These are phyloP conservation scores for Chitala chitala DNA, from an alignment of 2,113 vertebrate species.

Conservation along the genomic window DNA sequence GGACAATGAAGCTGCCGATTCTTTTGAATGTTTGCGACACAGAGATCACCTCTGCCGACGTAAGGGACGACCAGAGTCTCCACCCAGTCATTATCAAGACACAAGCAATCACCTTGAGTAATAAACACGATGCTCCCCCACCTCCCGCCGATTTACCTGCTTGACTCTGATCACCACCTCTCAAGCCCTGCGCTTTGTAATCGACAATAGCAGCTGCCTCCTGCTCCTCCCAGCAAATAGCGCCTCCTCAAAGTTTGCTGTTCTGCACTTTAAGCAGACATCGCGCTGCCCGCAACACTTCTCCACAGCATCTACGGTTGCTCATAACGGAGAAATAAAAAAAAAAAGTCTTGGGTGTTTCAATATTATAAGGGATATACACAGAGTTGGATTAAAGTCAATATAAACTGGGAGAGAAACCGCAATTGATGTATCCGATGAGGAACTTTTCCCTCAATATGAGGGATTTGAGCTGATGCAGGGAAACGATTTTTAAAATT, in stretches of 20 bases:
- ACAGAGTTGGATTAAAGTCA: background rate
- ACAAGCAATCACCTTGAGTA: conserved; percentile 27
- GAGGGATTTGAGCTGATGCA: conserved; percentile 48
- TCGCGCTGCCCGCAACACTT: conserved; percentile 41
- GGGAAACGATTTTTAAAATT: conserved; percentile 22
- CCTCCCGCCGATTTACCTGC: background rate
- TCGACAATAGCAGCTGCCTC: conserved; percentile 26
- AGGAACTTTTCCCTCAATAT: conserved; percentile 47
- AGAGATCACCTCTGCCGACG: background rate
- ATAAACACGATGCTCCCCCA: conserved; percentile 21
- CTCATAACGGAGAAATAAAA: conserved; percentile 28
- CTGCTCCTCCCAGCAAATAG: conserved; percentile 60
- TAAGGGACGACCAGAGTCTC: conserved; percentile 15
- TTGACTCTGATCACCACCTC: background rate
- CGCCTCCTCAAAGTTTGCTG: conserved; percentile 54
- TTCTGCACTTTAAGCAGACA: conserved; percentile 25
- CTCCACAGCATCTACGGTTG: conserved; percentile 31
- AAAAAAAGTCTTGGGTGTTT: conserved; percentile 36
- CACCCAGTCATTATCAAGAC: conserved; percentile 24
- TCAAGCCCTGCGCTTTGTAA: conserved; percentile 19
- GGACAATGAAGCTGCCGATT: background rate
- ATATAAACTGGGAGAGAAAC: conserved; percentile 27
- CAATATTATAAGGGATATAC: conserved; percentile 26
- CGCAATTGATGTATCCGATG: conserved; percentile 42
- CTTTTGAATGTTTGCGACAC: conserved; percentile 13